Conservation (phyloP, 2,797 vertebrate species). For the Diplodus puntazzo region DNA sequence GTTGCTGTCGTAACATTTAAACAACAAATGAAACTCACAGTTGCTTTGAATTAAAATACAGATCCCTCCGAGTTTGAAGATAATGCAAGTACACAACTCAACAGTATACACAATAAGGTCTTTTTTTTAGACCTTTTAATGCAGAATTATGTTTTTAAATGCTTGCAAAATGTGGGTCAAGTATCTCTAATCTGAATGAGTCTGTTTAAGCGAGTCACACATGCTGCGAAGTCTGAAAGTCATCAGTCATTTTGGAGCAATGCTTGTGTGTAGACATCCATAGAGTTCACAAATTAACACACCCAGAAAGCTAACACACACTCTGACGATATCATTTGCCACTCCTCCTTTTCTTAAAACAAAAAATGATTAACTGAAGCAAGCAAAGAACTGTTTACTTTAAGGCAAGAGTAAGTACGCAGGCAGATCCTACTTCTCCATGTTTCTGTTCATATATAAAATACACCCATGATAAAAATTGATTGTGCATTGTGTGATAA, state of each 20-base stretch:
- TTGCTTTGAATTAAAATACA: too few species aligned
- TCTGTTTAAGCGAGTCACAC: not conserved
- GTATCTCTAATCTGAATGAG: not conserved
- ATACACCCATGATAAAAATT: not conserved
- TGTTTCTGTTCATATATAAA: not conserved
- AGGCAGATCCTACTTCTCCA: not conserved
- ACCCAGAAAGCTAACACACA: conserved; percentile 72
- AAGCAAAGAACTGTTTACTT: conserved; percentile 18
- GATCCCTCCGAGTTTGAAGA: too few species aligned
- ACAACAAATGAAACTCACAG: too few species aligned
- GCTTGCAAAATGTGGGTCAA: not conserved
- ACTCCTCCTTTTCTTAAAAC: conserved; percentile 10
- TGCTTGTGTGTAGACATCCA: not conserved
- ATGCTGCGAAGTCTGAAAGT: not conserved
- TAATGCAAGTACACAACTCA: too few species aligned
- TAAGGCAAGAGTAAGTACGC: not conserved
- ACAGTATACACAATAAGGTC: too few species aligned
- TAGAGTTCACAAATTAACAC: conserved; percentile 39
- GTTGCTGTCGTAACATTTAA: too few species aligned
- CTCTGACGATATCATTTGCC: conserved; percentile 1
- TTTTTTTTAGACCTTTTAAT: too few species aligned
- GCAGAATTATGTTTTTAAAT: not conserved
- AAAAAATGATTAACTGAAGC: conserved; percentile 15
- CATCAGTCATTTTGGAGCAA: not conserved
- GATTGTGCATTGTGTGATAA: not conserved